phyloP scores from a whole-genome alignment of 1,140 invertebrate species.

The Solenopsis invicta region DNA sequence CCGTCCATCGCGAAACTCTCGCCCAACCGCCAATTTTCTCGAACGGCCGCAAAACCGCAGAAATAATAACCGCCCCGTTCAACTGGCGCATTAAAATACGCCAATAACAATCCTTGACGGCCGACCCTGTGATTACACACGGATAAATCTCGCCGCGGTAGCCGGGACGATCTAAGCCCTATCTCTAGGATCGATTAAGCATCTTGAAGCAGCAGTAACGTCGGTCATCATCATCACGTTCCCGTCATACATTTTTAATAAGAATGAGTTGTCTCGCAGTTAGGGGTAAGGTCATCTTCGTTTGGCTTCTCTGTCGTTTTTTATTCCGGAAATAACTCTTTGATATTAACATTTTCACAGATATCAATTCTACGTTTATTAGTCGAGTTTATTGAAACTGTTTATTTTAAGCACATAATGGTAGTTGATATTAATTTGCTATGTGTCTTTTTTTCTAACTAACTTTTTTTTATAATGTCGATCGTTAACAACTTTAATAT shows the following conservation, averaged over 20 bases:
- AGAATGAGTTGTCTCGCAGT: conserved; percentile 37
- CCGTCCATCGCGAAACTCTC: conserved; percentile 65
- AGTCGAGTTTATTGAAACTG: background rate
- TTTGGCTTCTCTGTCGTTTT: background rate
- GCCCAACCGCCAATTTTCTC: conserved; percentile 82
- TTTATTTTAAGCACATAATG: too few relatives aligned
- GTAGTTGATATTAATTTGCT: too few relatives aligned
- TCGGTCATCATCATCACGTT: conserved; percentile 17
- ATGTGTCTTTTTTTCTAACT: too few relatives aligned
- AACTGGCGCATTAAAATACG: conserved; percentile 81
- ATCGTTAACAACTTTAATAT: too few relatives aligned
- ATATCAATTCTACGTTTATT: background rate
- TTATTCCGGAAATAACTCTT: conserved; percentile 1
- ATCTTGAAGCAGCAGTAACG: background rate
- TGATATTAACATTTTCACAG: background rate
- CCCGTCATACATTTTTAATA: conserved; percentile 75
- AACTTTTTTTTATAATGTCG: too few relatives aligned
- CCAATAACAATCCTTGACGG: conserved; percentile 81
- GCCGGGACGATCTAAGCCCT: conserved; percentile 71
- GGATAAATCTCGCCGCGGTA: conserved; percentile 83
- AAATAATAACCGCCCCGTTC: conserved; percentile 82
- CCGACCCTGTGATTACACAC: conserved; percentile 81
- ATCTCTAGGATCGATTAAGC: conserved; percentile 61
- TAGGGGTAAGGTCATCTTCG: conserved; percentile 1
- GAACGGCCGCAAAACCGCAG: conserved; percentile 83